A percentile compares a stretch with the other conserved stretches of the same genome.
phyloP scores from a whole-genome alignment of 2,888 invertebrate genomes.

The Erannis defoliaria region DNA sequence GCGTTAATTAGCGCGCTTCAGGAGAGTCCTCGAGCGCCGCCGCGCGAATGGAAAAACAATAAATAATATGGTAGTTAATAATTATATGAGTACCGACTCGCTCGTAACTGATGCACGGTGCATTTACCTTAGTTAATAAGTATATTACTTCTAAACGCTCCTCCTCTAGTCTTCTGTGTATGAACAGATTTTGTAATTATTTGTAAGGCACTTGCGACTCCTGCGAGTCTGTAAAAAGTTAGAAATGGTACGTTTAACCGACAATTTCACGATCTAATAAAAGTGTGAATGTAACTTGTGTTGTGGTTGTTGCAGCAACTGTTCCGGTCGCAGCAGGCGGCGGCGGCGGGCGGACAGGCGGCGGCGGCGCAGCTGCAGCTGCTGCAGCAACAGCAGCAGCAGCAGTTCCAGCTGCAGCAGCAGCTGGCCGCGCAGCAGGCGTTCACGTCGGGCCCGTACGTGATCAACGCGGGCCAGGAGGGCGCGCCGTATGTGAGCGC shows the following conservation, averaged over 20 bases:
- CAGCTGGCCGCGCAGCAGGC: constrained; percentile 91
- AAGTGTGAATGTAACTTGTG: constrained; percentile 7
- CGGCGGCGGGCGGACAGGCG: constrained; percentile 88
- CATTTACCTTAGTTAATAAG: constrained; percentile 6
- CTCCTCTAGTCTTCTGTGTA: background rate
- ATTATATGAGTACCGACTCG: constrained; percentile 64
- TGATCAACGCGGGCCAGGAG: constrained; percentile 91
- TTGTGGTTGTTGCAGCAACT: constrained; percentile 92
- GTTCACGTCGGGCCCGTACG: constrained; percentile 94
- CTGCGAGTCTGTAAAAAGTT: background rate
- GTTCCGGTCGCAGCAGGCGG: constrained; percentile 94
- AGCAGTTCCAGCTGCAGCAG: constrained; percentile 93
- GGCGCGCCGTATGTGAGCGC: constrained; percentile 93
- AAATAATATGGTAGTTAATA: constrained; percentile 72
- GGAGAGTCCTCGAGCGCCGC: constrained; percentile 66
- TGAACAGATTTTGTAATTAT: background rate
- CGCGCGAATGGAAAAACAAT: constrained; percentile 64
- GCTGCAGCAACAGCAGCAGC: constrained; percentile 92
- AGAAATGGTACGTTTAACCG: background rate
- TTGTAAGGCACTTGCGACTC: background rate
- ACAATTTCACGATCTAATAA: too few relatives aligned
- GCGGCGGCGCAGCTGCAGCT: constrained; percentile 90
- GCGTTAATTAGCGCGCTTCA: constrained; percentile 81
- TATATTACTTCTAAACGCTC: background rate
- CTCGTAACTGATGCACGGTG: constrained; percentile 36